Evolutionary conservation across 2,113 vertebrate genomes (phyloP).

Genomic region (Pituophis catenifer): DNA sequence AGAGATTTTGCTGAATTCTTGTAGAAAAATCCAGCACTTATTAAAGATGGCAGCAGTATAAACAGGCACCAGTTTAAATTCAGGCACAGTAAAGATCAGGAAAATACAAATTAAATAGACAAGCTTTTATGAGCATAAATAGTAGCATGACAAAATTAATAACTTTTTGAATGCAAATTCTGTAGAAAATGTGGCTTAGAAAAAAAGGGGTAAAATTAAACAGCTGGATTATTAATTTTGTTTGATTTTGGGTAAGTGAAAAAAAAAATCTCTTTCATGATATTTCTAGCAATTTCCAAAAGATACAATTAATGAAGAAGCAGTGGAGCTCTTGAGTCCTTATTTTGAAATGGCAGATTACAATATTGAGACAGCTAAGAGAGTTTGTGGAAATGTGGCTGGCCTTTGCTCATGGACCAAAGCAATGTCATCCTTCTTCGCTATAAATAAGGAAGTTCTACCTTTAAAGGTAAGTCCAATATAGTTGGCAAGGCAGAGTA

Average conservation of each 20-base stretch:
- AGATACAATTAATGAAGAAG: conserved; percentile 92
- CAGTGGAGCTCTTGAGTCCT: conserved; percentile 87
- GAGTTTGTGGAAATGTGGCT: conserved; percentile 92
- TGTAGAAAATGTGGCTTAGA: neutral
- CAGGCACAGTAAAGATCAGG: neutral
- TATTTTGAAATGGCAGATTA: conserved; percentile 96
- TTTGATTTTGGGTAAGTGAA: neutral
- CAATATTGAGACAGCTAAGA: conserved; percentile 90
- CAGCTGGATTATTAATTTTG: too few species aligned
- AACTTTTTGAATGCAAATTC: neutral
- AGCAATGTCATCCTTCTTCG: conserved; percentile 92
- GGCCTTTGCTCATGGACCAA: conserved; percentile 96
- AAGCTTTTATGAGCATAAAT: neutral
- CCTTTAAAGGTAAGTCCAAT: conserved; percentile 84
- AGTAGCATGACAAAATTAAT: neutral
- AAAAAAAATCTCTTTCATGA: neutral
- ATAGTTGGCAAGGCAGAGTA: neutral
- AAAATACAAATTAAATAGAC: neutral
- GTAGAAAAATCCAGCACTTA: neutral
- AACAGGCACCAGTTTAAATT: neutral
- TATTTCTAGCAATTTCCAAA: conserved; percentile 88
- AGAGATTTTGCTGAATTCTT: neutral
- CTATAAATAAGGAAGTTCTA: conserved; percentile 94
- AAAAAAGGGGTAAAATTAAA: neutral
- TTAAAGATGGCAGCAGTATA: neutral